Percentiles rank a stretch among this genome's conserved stretches.
Conservation (phyloP, 2,797 vertebrate species). For the Acomys russatus region DNA sequence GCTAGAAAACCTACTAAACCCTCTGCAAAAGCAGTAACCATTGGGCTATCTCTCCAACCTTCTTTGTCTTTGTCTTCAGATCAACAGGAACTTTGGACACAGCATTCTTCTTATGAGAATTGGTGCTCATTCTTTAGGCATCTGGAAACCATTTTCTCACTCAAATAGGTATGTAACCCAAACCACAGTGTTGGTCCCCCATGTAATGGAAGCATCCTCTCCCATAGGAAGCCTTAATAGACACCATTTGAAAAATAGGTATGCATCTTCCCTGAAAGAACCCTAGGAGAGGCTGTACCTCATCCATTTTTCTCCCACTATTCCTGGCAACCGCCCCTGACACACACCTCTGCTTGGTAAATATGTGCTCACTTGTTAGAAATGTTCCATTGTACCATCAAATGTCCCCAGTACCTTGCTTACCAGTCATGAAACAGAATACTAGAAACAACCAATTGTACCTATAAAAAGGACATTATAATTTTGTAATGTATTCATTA, state of each 20-base stretch:
- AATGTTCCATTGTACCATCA: not conserved
- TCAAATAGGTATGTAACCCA: not conserved
- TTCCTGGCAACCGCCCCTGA: not conserved
- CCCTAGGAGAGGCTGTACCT: not conserved
- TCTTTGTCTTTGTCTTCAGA: constrained; percentile 11
- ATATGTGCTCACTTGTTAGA: not conserved
- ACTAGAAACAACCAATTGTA: constrained; percentile 38
- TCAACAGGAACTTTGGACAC: constrained; percentile 7
- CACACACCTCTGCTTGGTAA: not conserved
- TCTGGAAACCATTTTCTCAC: constrained; percentile 33
- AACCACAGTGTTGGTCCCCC: not conserved
- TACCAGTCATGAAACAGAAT: constrained; percentile 42
- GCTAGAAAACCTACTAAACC: not conserved
- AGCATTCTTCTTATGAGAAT: not conserved
- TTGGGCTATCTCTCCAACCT: not conserved
- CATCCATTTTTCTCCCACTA: not conserved
- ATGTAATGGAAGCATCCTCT: not conserved
- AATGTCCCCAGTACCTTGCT: not conserved
- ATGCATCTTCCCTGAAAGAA: not conserved
- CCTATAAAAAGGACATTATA: not conserved
- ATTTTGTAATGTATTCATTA: not conserved
- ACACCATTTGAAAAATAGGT: constrained; percentile 9
- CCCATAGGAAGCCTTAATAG: not conserved
- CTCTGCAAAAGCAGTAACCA: not conserved
- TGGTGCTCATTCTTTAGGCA: not conserved